Evolutionary conservation across 2,113 vertebrate genomes (phyloP), one percentile per base, ranked within the genome.

Genomic region (Echinops telfairi): DNA sequence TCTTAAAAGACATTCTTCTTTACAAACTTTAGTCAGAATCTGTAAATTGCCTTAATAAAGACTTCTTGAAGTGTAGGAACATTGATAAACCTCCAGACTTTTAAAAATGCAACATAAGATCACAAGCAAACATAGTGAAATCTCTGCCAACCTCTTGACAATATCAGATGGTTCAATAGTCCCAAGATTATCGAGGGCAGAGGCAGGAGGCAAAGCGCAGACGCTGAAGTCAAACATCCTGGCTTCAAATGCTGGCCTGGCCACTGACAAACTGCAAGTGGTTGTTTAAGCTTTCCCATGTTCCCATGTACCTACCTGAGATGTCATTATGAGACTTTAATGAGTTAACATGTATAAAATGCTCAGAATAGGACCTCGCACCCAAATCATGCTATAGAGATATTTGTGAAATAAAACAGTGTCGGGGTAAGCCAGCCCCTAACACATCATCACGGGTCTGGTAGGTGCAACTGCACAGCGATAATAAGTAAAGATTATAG

Each of bases 121-220:
- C 22, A 0, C 0, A 1, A 4, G 76, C 9, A 0, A 3, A 2
- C 0, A 6, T 33, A 20, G 43, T 1, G 0, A 15, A 4, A 22
- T 9, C 5, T 12, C 40, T 17, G 2, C 15, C 19, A 4, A 4
- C 1, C 3, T 23, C 17, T 2, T 0, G 8, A 25, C 4, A 22
- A 36, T 5, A 12, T 2, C 19, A 17, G 23, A 2, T 1, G 14
- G 8, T 11, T 4, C 38, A 15, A 0, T 4, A 1, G 2, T 25
- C 23, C 29, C 58, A 16, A 19, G 15, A 53, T 31, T 2, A 25
- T 43, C 3, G 71, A 90, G 62, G n/a, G 53, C 38, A 25, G 8
- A 58, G n/a, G 1, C 75, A 19, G 83, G 6, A 14, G 19, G 64
- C 73, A 4, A 31, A 57, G 31, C 36, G 20, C 3, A 47, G 36